Evolutionary conservation across 2,797 vertebrate genomes (phyloP).

Genomic region (Odontamblyopus rebecca): DNA sequence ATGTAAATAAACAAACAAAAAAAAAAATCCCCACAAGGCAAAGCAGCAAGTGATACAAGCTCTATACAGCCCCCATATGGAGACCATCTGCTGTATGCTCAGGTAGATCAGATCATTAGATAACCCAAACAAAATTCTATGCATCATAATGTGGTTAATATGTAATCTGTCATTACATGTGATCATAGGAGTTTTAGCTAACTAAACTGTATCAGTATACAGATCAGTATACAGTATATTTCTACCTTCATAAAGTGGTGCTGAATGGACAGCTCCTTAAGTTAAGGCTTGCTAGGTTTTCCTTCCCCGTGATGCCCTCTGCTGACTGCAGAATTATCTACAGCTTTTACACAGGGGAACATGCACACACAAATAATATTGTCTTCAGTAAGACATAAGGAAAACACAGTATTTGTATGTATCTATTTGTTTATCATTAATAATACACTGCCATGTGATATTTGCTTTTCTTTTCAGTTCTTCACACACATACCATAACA

Average conservation of each 20-base stretch:
- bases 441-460: constrained; percentile 14
- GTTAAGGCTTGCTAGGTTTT: constrained; percentile 18
- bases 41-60: constrained; percentile 26
- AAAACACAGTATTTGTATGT: not conserved
- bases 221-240: not conserved
- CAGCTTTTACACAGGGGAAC: not conserved
- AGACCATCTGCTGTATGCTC: constrained; percentile 45
- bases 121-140: not conserved
- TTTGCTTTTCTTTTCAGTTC: constrained; percentile 30
- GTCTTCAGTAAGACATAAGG: not conserved
- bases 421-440: not conserved
- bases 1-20: constrained; percentile 11
- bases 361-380: not conserved
- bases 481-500: constrained; percentile 31
- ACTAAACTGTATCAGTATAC: not conserved
- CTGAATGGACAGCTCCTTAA: constrained; percentile 81
- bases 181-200: constrained; percentile 11
- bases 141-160: not conserved
- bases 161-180: not conserved
- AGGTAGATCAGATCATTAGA: not conserved
- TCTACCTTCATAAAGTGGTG: constrained; percentile 49
- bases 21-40: constrained; percentile 28
- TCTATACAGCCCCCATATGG: constrained; percentile 30
- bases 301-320: constrained; percentile 57
- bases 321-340: constrained; percentile 34